These are phyloP conservation scores for Oceanodroma leucorhoa DNA, from an alignment of 2,797 vertebrate genomes.

Conservation along the genomic window DNA sequence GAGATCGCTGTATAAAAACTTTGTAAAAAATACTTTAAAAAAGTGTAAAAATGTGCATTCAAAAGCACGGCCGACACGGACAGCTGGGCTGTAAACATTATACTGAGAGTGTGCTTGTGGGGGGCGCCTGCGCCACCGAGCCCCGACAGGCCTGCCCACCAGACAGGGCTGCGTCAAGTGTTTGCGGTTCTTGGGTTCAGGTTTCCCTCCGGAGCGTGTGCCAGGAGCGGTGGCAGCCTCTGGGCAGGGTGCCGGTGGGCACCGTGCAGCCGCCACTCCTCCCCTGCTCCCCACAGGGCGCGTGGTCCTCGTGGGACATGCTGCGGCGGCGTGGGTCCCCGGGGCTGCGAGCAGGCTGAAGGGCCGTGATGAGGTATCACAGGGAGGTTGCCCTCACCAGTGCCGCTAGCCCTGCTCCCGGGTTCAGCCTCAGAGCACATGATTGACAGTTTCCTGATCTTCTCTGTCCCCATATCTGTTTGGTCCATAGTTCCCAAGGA, in stretches of 20 bases:
- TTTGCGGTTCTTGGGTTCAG: slow-evolving; percentile 51
- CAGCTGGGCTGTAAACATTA: slow-evolving; percentile 93
- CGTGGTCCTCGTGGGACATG: accelerated
- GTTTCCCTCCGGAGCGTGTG: not conserved
- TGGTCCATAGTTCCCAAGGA: slow-evolving; percentile 55
- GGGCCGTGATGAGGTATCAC: not conserved
- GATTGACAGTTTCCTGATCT: slow-evolving; percentile 44
- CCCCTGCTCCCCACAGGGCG: not conserved
- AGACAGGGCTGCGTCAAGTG: slow-evolving; percentile 64
- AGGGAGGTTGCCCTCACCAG: not conserved
- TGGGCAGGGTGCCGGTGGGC: not conserved
- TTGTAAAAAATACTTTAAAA: slow-evolving; percentile 83
- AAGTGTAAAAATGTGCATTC: slow-evolving; percentile 87
- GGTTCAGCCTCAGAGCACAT: slow-evolving; percentile 32
- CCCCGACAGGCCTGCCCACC: slow-evolving; percentile 75
- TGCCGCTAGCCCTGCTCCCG: not conserved
- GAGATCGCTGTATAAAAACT: slow-evolving; percentile 92
- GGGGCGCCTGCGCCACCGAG: slow-evolving; percentile 94
- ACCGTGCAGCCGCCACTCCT: accelerated
- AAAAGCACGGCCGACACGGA: slow-evolving; percentile 81
- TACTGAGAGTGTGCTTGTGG: slow-evolving; percentile 88
- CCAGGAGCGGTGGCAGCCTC: not conserved
- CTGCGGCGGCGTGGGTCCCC: not conserved
- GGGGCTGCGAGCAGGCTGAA: not conserved
- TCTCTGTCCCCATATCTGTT: slow-evolving; percentile 36